Base-by-base conservation (phyloP, 2,113 vertebrate species). In the Semnopithecus entellus region DNA sequence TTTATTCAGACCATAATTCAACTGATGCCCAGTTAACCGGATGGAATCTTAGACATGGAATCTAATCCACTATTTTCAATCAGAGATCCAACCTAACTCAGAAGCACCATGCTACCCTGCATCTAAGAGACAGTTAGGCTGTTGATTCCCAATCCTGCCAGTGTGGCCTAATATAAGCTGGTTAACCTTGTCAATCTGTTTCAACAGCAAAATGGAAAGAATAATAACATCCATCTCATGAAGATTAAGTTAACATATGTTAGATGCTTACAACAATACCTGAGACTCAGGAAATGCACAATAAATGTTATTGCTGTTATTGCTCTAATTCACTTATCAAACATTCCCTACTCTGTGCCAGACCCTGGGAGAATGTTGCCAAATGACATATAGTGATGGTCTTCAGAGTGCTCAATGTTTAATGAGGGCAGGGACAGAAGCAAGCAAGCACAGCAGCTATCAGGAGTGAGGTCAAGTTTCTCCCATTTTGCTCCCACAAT, bases 1-100 rank as follows among this genome's bases (percentile, higher is more conserved):
- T 94, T 90, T 32, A 75, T 86, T 94, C 43, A 76, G 35, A 86
- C 17, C 43, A 81, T 68, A 76, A 94, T 70, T 78, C 55, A 97
- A 85, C 6, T 75, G n/a, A 91, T 88, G 35, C 30, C 72, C 79
- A 83, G 7, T 3, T 92, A 18, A 86, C 27, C 4, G 59, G 18
- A 38, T 86, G 52, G 25, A 81, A 85, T 92, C n/a, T 55, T 75
- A 92, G 40, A 70, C 64, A 86, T 66, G 17, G 35, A 86, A 38
- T 61, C 78, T 92, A 91, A 94, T 79, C 76, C 64, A 90, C 20
- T 75, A 95, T 43, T 84, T 32, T 50, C 72, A 88, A 40, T 95
- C n/a, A 88, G 61, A 91, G 79, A 94, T 80, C 57, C 17, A 92
- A 70, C 43, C 22, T 85, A 92, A 90, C 43, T 96, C 66, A 75